phyloP scores from a whole-genome alignment of 2,113 vertebrate genomes.

The Hypanus sabinus region DNA sequence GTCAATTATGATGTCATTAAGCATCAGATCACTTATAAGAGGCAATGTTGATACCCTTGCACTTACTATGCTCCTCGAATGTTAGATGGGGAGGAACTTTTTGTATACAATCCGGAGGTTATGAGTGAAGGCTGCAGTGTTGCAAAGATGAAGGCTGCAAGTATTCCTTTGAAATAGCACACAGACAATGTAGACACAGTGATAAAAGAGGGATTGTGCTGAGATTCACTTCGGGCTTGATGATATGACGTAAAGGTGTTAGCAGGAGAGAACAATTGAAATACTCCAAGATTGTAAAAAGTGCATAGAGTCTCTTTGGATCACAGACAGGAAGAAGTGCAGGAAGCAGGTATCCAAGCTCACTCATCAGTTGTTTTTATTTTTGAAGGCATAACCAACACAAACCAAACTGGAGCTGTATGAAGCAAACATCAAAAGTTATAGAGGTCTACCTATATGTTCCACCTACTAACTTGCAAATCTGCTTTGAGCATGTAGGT shows the following conservation, averaged over 20 bases:
- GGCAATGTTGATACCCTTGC: no score
- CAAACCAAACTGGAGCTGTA: neutral
- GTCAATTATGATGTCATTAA: no score
- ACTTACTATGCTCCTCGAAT: no score
- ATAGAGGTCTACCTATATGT: no score
- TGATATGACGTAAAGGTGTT: neutral
- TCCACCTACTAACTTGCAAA: neutral
- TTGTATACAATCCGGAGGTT: neutral
- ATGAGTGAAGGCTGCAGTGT: neutral
- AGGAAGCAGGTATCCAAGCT: no score
- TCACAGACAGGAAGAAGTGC: neutral
- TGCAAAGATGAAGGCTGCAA: neutral
- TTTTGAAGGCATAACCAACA: neutral
- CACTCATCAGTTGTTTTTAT: neutral
- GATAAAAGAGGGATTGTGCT: neutral
- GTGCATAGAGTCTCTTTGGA: neutral
- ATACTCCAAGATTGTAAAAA: neutral
- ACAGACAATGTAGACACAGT: neutral
- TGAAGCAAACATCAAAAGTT: neutral
- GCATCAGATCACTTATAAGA: no score
- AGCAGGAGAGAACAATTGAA: neutral
- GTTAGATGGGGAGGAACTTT: neutral
- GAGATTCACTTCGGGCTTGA: neutral
- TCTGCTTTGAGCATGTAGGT: no score
- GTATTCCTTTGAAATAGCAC: neutral